Conservation (phyloP, 2,113 vertebrate species). For the Ceyx cyanopectus region DNA sequence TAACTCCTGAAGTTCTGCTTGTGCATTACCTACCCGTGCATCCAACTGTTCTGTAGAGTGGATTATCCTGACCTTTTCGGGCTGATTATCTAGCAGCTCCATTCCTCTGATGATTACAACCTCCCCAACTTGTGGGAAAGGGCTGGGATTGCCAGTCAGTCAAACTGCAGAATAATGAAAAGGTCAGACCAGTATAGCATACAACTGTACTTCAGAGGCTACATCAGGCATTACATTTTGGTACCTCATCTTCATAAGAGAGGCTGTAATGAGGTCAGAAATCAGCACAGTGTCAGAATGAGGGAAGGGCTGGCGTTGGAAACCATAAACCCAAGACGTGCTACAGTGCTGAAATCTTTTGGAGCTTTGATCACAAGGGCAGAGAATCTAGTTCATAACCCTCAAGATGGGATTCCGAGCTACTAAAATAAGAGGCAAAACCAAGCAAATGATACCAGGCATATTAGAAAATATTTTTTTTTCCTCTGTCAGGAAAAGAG, state of each 20-base stretch:
- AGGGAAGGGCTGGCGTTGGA: background rate
- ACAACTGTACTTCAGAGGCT: slow-evolving; percentile 1
- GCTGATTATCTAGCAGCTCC: slow-evolving; percentile 38
- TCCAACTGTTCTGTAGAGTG: background rate
- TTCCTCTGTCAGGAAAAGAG: background rate
- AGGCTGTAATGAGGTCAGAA: background rate
- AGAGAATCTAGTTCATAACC: background rate
- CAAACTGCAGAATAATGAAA: slow-evolving; percentile 39
- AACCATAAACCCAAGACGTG: background rate
- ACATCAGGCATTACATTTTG: background rate
- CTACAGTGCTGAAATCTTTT: background rate
- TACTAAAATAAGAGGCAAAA: background rate
- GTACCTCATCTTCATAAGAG: background rate
- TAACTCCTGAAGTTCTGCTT: background rate
- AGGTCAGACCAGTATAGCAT: slow-evolving; percentile 41
- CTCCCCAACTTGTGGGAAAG: background rate
- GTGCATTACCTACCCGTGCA: background rate
- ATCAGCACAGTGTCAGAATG: background rate
- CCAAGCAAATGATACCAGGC: background rate
- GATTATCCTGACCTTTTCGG: slow-evolving; percentile 50
- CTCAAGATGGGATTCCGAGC: background rate
- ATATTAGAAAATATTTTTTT: background rate
- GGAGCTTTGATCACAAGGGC: background rate
- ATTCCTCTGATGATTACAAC: background rate
- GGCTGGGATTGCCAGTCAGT: slow-evolving; percentile 4